Evolutionary conservation across 2,888 invertebrate genomes (phyloP).

Genomic region (Drosophila multiciliata): DNA sequence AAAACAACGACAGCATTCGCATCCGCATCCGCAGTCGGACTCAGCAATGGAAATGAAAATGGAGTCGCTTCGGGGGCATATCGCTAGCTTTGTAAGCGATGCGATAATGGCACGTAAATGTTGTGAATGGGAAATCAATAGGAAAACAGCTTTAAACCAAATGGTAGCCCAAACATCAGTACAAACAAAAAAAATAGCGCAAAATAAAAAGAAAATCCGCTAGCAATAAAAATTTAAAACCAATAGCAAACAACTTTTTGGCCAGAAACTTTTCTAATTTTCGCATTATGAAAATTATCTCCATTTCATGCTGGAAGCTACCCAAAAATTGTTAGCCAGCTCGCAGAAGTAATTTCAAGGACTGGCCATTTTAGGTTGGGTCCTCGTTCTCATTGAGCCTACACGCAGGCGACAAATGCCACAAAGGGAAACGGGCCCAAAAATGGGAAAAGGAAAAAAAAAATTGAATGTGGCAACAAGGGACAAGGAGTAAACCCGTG

Average conservation of each 20-base stretch:
- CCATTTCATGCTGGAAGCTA: slow-evolving; percentile 10
- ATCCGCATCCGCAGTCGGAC: background rate
- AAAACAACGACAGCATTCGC: slow-evolving; percentile 50
- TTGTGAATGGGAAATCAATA: slow-evolving; percentile 77
- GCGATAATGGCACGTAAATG: slow-evolving; percentile 75
- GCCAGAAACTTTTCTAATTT: slow-evolving; percentile 76
- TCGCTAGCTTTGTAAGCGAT: slow-evolving; percentile 64
- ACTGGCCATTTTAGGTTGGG: slow-evolving; percentile 23
- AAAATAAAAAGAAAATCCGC: slow-evolving; percentile 8
- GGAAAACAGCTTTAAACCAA: slow-evolving; percentile 58
- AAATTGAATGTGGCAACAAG: slow-evolving; percentile 42
- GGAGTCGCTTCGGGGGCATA: slow-evolving; percentile 48
- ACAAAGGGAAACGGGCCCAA: slow-evolving; percentile 24
- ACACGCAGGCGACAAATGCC: slow-evolving; percentile 49
- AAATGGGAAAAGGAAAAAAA: slow-evolving; percentile 27
- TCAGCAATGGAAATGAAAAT: slow-evolving; percentile 48
- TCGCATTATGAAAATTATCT: slow-evolving; percentile 77
- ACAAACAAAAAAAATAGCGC: background rate
- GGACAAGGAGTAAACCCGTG: slow-evolving; percentile 47
- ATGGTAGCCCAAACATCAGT: slow-evolving; percentile 3
- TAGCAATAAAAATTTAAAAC: slow-evolving; percentile 62
- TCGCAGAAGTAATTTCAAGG: slow-evolving; percentile 41
- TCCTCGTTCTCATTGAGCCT: slow-evolving; percentile 26
- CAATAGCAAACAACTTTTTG: slow-evolving; percentile 34
- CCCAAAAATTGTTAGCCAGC: slow-evolving; percentile 28